Evolutionary conservation across 2,888 invertebrate species (phyloP).

Genomic region (Brenthis hecate): DNA sequence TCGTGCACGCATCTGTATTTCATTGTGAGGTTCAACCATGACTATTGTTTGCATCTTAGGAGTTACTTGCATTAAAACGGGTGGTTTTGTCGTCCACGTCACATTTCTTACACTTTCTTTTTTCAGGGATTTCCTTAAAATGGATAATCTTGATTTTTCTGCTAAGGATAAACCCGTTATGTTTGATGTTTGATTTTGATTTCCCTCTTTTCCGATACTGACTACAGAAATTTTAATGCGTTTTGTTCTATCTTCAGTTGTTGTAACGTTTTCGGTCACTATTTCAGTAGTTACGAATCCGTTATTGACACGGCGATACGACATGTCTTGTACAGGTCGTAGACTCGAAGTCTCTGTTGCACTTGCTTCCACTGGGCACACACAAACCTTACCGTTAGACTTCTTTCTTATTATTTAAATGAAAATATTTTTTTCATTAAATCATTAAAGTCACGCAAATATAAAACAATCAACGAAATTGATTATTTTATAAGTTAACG

Average conservation of each 20-base stretch:
- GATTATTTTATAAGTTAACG: not conserved
- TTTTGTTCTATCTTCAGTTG: slow-evolving; percentile 11
- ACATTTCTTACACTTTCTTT: slow-evolving; percentile 53
- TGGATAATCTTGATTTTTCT: slow-evolving; percentile 67
- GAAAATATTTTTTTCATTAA: not conserved
- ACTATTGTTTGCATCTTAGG: slow-evolving; percentile 59
- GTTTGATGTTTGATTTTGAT: not conserved
- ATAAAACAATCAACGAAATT: not conserved
- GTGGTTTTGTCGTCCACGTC: slow-evolving; percentile 56
- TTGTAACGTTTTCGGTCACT: not conserved
- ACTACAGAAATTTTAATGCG: slow-evolving; percentile 3
- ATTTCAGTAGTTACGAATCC: slow-evolving; percentile 8
- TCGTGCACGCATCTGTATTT: slow-evolving; percentile 51
- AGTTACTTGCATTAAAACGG: slow-evolving; percentile 66
- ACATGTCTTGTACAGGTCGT: slow-evolving; percentile 30
- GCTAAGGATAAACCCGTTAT: slow-evolving; percentile 55
- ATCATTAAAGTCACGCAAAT: not conserved
- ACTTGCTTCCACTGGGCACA: slow-evolving; percentile 60
- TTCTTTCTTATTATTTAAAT: not conserved
- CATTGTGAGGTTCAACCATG: slow-evolving; percentile 58
- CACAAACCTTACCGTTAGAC: slow-evolving; percentile 56
- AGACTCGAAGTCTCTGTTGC: slow-evolving; percentile 35
- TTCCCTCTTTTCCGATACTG: slow-evolving; percentile 12
- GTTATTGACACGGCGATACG: slow-evolving; percentile 42
- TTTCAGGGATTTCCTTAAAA: slow-evolving; percentile 62